Evolutionary conservation across 2,797 vertebrate species (phyloP).

Genomic region (Columba guinea): DNA sequence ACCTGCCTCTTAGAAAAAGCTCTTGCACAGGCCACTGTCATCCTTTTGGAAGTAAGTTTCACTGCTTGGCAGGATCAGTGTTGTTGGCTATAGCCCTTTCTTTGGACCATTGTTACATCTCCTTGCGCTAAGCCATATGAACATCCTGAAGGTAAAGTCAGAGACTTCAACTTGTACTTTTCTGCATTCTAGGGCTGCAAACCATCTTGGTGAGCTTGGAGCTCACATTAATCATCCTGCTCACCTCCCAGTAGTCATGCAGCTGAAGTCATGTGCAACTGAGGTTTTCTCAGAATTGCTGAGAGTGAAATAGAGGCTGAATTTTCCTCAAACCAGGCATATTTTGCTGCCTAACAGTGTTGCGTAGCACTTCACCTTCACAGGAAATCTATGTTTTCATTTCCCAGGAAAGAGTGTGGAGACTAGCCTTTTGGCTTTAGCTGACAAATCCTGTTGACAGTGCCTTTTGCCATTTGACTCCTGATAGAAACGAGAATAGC

Average conservation of each 20-base stretch:
- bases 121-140: background rate
- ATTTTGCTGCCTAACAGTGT: background rate
- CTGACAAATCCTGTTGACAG: background rate
- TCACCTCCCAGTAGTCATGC: background rate
- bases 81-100: background rate
- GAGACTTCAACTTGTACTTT: background rate
- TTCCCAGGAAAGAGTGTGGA: background rate
- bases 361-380: background rate
- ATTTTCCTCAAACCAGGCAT: background rate
- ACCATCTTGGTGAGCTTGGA: background rate
- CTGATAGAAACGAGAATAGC: background rate
- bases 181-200: background rate
- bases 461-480: background rate
- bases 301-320: background rate
- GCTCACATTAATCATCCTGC: background rate
- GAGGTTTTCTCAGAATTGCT: background rate
- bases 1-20: background rate
- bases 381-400: background rate
- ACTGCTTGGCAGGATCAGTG: background rate
- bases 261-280: background rate
- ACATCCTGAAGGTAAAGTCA: background rate
- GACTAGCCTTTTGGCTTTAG: background rate
- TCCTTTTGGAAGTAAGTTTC: background rate
- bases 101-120: background rate
- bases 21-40: fast-evolving